Conservation (phyloP, 2,113 vertebrate genomes). For the Naja naja region DNA sequence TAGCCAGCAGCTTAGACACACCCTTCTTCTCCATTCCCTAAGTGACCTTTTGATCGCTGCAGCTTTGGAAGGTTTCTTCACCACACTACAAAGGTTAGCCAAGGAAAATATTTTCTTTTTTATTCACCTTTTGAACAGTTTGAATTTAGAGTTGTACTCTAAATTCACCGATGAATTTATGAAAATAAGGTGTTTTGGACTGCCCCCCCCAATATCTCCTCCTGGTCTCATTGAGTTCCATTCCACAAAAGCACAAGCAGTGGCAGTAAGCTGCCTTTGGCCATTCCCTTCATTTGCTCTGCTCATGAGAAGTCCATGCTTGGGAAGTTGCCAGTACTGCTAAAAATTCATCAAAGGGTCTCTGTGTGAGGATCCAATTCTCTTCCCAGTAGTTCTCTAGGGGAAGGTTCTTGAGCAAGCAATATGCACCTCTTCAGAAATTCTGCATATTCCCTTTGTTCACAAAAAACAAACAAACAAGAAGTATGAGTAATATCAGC, state of each 20-base stretch:
- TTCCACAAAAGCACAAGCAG: not conserved
- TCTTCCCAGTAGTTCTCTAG: not conserved
- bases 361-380: not conserved
- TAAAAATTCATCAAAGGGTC: not conserved
- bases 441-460: not conserved
- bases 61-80: not conserved
- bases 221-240: not conserved
- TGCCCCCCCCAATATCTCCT: not conserved
- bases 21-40: not conserved
- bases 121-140: not conserved
- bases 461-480: no score
- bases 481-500: no score
- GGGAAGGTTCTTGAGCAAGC: not conserved
- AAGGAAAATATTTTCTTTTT: not conserved
- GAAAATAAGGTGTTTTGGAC: not conserved
- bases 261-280: not conserved
- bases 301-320: not conserved
- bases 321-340: not conserved
- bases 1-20: not conserved
- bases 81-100: not conserved
- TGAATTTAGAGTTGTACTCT: not conserved
- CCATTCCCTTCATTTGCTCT: not conserved
- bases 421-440: not conserved
- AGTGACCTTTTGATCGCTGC: not conserved
- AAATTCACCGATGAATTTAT: not conserved